phyloP scores from a whole-genome alignment of 1,140 invertebrate species.

The Diorhabda sublineata region DNA sequence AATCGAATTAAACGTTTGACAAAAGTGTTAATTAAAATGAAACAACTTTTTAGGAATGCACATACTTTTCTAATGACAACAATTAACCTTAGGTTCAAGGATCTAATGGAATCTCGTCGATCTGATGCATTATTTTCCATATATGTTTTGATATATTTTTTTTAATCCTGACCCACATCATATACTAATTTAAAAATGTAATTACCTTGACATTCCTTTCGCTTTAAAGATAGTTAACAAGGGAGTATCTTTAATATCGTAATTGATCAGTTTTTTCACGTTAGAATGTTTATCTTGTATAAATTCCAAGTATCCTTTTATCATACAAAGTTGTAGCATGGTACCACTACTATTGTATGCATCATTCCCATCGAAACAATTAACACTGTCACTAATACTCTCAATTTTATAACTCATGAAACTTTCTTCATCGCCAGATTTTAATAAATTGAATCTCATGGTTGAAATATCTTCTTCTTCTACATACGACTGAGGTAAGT shows the following conservation, averaged over 20 bases:
- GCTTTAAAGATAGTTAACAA: constrained; percentile 27
- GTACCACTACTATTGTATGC: constrained; percentile 19
- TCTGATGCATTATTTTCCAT: too few species aligned
- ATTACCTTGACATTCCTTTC: constrained; percentile 13
- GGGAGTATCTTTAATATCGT: constrained; percentile 20
- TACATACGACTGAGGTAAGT: constrained; percentile 5
- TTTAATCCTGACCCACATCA: too few species aligned
- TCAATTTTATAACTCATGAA: constrained; percentile 29
- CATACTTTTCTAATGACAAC: too few species aligned
- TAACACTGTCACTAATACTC: constrained; percentile 21
- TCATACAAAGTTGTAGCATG: constrained; percentile 29
- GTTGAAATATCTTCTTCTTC: constrained; percentile 4
- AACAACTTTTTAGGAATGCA: too few species aligned
- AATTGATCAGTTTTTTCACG: not conserved
- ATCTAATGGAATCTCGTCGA: too few species aligned
- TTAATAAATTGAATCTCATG: constrained; percentile 26
- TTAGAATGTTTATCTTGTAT: constrained; percentile 12
- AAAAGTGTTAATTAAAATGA: too few species aligned
- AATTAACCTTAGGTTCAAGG: too few species aligned
- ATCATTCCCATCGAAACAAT: constrained; percentile 16
- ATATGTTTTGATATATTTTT: too few species aligned
- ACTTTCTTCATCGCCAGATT: constrained; percentile 24
- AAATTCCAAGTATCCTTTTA: constrained; percentile 28
- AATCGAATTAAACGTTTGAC: too few species aligned
- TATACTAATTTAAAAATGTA: too few species aligned